Conservation (phyloP, 1,140 invertebrate species). For the Danaus melanippus region DNA sequence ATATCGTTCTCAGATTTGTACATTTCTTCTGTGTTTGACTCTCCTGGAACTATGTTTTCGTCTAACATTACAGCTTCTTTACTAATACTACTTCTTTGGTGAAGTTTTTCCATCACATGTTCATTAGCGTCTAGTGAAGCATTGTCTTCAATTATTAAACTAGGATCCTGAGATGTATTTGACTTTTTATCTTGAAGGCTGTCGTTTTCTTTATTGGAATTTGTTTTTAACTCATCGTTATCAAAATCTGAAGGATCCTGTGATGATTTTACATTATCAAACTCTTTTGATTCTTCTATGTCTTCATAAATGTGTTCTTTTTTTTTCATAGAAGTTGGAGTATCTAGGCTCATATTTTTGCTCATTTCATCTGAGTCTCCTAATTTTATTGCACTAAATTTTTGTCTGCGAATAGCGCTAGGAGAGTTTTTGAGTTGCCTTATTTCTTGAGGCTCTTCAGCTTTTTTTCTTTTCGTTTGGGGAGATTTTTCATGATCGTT, state of each 20-base stretch:
- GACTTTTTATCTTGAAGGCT: constrained; percentile 56
- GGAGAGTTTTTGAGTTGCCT: constrained; percentile 64
- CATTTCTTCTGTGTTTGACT: constrained; percentile 58
- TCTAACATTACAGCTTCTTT: constrained; percentile 48
- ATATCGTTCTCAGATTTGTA: constrained; percentile 53
- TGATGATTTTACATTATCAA: constrained; percentile 33
- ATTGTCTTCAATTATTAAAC: constrained; percentile 61
- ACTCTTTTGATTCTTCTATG: constrained; percentile 60
- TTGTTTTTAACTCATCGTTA: constrained; percentile 31
- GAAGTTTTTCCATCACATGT: constrained; percentile 60
- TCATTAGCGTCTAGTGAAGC: constrained; percentile 58
- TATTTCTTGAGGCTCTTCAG: constrained; percentile 62
- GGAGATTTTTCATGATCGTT: constrained; percentile 69
- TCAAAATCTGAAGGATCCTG: constrained; percentile 33
- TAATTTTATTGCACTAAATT: constrained; percentile 62
- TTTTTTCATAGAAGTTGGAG: constrained; percentile 58
- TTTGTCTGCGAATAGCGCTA: constrained; percentile 60
- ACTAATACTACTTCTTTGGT: constrained; percentile 42
- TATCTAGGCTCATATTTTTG: constrained; percentile 54
- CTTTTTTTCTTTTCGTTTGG: constrained; percentile 50
- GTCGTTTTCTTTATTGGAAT: constrained; percentile 45
- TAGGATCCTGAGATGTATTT: constrained; percentile 54
- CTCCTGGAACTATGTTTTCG: constrained; percentile 54
- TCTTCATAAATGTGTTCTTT: constrained; percentile 76
- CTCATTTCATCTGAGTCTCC: constrained; percentile 66